Evolutionary conservation across 2,888 invertebrate species (phyloP), one percentile per base, ranked within the genome.

Genomic region (Sympetrum striolatum): DNA sequence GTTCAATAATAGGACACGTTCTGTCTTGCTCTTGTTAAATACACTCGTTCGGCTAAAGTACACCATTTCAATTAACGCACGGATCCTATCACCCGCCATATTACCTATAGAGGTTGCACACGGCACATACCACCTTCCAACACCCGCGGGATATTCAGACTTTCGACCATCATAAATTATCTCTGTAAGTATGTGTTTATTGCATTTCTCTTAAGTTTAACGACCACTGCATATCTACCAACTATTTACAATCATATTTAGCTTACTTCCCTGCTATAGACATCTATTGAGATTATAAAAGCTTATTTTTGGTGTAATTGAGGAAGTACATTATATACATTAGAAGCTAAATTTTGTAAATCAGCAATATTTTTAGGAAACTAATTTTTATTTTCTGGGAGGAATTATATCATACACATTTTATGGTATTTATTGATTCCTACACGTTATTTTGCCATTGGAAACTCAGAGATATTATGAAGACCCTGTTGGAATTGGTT

Each of bases 141-240:
- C 18, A 81, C n/a, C 81, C 90, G 90, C 90, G 90, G 90, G 90
- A 90, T 90, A 90, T 90, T 90, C 60, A 60, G 90, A 90, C 80
- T 48, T 53, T 80, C 25, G 53, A 81, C 35, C 81, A 53, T 53
- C 81, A 80, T 58, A 80, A 37, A 80, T 35, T 58, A 22, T 37
- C 90, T 39, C 12, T 48, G 90, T 90, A 90, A 90, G 90, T 31
- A 31, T 35, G 15, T 53, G 25, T 35, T 53, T 35, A 35, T 64
- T 22, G n/a, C 37, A 22, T 37, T 86, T 22, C 60, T 86, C n/a
- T 35, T 31, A 31, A 73, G 6, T 73, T 14, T 73, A 73, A 31
- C 31, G 25, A 73, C 73, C 73, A 73, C 0, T 73, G 31, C 25
- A 25, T 31, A 3, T 31, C 31, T 73, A 12, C 25, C 73, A 15